Conservation (phyloP, 2,888 invertebrate species). For the Pteria penguin region DNA sequence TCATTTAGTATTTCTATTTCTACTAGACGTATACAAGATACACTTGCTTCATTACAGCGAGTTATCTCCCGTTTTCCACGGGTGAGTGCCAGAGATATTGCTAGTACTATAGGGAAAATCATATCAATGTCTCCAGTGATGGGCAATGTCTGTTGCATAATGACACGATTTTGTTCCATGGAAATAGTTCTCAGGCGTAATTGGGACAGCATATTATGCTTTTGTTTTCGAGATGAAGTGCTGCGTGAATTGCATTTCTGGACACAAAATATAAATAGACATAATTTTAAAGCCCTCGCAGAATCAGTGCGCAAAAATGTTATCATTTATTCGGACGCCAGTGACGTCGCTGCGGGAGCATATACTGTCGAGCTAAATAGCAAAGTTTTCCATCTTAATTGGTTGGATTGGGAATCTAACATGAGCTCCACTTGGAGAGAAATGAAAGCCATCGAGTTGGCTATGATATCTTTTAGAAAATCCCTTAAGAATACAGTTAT, state of each 20-base stretch:
- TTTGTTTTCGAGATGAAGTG: background rate
- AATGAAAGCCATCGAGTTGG: background rate
- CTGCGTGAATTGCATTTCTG: background rate
- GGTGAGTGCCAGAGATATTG: background rate
- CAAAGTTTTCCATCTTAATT: slow-evolving; percentile 3
- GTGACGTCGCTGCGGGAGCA: slow-evolving; percentile 8
- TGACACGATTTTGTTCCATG: too few relatives aligned
- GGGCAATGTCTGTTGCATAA: background rate
- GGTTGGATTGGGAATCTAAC: slow-evolving; percentile 4
- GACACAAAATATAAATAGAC: background rate
- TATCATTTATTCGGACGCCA: slow-evolving; percentile 24
- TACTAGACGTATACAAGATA: too few relatives aligned
- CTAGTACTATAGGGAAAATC: background rate
- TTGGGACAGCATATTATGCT: background rate
- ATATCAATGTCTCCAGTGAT: background rate
- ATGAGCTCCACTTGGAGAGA: slow-evolving; percentile 6
- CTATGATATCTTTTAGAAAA: background rate
- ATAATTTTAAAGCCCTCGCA: background rate
- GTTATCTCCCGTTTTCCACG: background rate
- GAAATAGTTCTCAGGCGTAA: too few relatives aligned
- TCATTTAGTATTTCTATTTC: background rate
- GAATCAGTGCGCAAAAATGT: too few relatives aligned
- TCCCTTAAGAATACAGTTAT: background rate
- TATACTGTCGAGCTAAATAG: slow-evolving; percentile 5
- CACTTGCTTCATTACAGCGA: background rate